Base-by-base conservation (phyloP, 2,113 vertebrate species). In the Tenrec ecaudatus region DNA sequence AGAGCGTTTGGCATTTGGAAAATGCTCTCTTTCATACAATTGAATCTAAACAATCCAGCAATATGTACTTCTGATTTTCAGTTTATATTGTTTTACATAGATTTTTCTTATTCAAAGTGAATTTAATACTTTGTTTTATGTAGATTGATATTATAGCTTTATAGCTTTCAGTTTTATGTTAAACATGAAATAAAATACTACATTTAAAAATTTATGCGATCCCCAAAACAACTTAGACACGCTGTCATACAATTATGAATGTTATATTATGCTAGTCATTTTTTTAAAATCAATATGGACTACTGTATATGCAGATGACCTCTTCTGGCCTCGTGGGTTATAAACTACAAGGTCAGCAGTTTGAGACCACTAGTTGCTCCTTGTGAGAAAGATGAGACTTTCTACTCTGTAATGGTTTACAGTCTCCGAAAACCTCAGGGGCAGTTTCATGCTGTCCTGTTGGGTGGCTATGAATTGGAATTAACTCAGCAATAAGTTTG, bases 171-270 rank as follows among this genome's bases (percentile, higher is more conserved):
- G 17, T 86, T 93, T 47, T 92, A 2, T 85, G 76, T 88, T 92
- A 73, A 68, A 43, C 11, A 80, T 94, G 71, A 89, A 91, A 71
- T 94, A 91, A 47, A 4, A 62, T 64, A 84, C 83, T 33, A 62
- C 60, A 85, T 57, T 33, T 31, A 87, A 79, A 91, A 89, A 25
- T 68, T 71, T 11, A 73, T 84, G 29, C n/a, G 90, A 83, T 93
- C 27, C 66, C 57, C 82, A 40, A 94, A 92, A 88, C 23, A 93
- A 2, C n/a, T 76, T 76, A 0, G 27, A 31, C 84, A 73, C 2
- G 66, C 8, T 90, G 58, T 62, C 82, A 23, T 80, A 38, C 9
- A 92, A 88, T 62, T 75, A 64, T 77, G 82, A 76, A n/a, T 69
- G 71, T 40, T 92, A 84, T 82, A 81, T 83, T 89, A 33, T 88